Percentiles rank a stretch among this genome's conserved stretches.
phyloP scores from a whole-genome alignment of 2,797 vertebrate genomes.

The Acanthurus leucopareius region DNA sequence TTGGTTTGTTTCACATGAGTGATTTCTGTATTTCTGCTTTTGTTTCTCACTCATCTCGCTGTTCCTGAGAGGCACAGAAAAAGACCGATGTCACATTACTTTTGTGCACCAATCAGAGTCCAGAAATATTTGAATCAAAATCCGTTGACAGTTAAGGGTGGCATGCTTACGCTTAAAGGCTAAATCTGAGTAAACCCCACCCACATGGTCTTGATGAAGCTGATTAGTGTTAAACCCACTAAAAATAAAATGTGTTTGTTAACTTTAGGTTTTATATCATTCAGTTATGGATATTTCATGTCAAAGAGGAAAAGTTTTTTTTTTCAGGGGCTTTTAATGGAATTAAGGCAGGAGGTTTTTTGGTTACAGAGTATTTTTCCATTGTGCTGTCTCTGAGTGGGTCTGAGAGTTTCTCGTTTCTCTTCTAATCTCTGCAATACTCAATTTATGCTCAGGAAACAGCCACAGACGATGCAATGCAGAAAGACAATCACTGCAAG shows the following conservation, averaged over 20 bases:
- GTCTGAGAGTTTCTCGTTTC: background rate
- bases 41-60: background rate
- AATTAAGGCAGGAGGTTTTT: background rate
- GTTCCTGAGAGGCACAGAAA: background rate
- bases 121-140: background rate
- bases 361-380: background rate
- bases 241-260: background rate
- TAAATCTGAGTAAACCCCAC: background rate
- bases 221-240: background rate
- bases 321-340: background rate
- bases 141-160: background rate
- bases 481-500: background rate
- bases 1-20: constrained; percentile 1
- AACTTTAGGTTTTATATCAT: background rate
- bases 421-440: background rate
- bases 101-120: background rate
- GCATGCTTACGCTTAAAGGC: background rate
- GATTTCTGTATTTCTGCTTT: constrained; percentile 11
- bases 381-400: background rate
- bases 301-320: no score
- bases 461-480: background rate
- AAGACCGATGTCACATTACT: background rate
- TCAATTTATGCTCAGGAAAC: background rate
- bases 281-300: background rate
- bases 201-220: background rate